These are phyloP conservation scores for Trogon melanurus DNA, from an alignment of 2,113 vertebrate species.

Conservation along the genomic window DNA sequence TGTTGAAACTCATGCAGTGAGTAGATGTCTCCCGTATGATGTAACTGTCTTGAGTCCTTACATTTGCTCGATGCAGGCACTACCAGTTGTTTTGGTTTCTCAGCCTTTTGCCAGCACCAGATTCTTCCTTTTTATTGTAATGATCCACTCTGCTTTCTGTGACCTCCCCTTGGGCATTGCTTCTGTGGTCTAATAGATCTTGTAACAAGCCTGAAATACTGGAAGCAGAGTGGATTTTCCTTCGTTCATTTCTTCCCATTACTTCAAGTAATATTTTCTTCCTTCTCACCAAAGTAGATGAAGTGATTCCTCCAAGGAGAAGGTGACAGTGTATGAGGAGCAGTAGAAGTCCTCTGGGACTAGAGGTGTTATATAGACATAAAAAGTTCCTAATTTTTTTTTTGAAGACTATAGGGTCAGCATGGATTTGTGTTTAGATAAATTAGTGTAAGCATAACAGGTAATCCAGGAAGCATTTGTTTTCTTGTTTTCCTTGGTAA, in stretches of 20 bases:
- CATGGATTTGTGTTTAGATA: neutral
- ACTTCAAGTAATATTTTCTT: neutral
- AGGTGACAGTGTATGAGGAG: neutral
- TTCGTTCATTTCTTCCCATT: neutral
- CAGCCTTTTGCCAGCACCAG: neutral
- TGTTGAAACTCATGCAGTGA: conserved; percentile 12
- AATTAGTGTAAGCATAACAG: neutral
- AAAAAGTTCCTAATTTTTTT: neutral
- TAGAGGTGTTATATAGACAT: neutral
- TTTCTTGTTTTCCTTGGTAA: neutral
- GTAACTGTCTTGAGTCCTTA: neutral
- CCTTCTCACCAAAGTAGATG: neutral
- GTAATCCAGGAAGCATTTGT: neutral
- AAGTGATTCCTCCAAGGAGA: neutral
- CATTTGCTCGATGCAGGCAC: neutral
- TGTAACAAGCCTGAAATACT: neutral
- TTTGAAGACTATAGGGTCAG: neutral
- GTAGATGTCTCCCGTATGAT: conserved; percentile 15
- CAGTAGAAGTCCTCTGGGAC: neutral
- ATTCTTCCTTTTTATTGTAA: neutral
- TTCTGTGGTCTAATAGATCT: neutral
- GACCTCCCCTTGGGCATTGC: neutral
- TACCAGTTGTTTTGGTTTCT: neutral
- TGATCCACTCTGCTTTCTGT: neutral
- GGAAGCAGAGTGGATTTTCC: neutral